Evolutionary conservation across 2,797 vertebrate genomes (phyloP).

Genomic region (Chaunax sp.): DNA sequence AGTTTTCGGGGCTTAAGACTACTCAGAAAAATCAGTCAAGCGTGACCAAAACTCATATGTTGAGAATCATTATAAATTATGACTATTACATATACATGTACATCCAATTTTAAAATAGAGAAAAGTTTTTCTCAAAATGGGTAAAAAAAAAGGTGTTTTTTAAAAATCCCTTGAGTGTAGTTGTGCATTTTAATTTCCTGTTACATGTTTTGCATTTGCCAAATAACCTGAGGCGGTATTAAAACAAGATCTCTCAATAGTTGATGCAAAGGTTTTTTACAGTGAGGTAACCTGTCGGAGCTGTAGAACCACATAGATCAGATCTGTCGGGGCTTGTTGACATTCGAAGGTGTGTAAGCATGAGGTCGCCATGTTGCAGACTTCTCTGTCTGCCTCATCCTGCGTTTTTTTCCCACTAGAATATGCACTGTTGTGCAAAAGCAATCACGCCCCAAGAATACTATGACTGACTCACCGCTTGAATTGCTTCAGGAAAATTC

Average conservation of each 20-base stretch:
- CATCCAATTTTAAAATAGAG: too few species aligned
- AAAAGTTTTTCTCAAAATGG: too few species aligned
- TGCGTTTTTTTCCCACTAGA: slow-evolving; percentile 4
- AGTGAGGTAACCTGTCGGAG: slow-evolving; percentile 48
- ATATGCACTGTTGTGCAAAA: slow-evolving; percentile 22
- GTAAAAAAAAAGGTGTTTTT: too few species aligned
- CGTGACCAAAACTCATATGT: too few species aligned
- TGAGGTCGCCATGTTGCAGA: slow-evolving; percentile 23
- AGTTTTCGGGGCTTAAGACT: too few species aligned
- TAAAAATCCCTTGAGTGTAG: too few species aligned
- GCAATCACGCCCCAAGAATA: slow-evolving; percentile 37
- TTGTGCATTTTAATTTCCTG: slow-evolving; percentile 20
- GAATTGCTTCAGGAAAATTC: slow-evolving; percentile 90
- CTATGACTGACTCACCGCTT: slow-evolving; percentile 82
- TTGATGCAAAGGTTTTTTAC: not conserved
- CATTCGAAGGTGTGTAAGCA: not conserved
- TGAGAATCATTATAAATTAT: too few species aligned
- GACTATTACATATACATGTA: too few species aligned
- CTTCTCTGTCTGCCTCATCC: slow-evolving; percentile 28
- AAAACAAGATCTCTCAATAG: slow-evolving; percentile 19
- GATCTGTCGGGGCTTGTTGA: slow-evolving; percentile 62
- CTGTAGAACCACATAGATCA: slow-evolving; percentile 27
- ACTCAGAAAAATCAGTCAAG: too few species aligned
- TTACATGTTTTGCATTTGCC: slow-evolving; percentile 3
- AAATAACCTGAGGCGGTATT: slow-evolving; percentile 14